Base-by-base conservation (phyloP, 2,888 invertebrate species). In the Lithosia quadra region DNA sequence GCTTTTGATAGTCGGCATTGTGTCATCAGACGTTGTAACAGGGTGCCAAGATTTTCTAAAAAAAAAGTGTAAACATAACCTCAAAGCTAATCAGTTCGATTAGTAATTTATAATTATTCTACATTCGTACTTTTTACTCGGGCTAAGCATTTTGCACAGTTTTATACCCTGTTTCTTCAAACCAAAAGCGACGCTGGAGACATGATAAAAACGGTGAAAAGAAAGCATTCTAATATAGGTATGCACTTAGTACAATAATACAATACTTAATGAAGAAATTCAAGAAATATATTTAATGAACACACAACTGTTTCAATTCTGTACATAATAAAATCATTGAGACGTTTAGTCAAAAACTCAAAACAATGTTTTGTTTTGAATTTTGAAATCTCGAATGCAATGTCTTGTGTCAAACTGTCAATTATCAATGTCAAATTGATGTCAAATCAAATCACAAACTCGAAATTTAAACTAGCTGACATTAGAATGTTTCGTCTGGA, bases 71-170 rank as follows among this genome's bases (percentile, higher is more conserved):
- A 22, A 71, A 72, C 55, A 69, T 65, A 73, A 70, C 65, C 55
- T 72, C 69, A n/a, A 49, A 72, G 24, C 24, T 60, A 49, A 49
- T 49, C n/a, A n/a, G n/a, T n/a, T n/a, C n/a, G 7, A 18, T 18
- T 18, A 49, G 8, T n/a, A 28, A 24, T 24, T 62, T 36, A 33
- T 24, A 28, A 28, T 15, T 22, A 2, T 56, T 28, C 13, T 43
- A n/a, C 57, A 22, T 24, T 21, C 70, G 60, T 84, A 93, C 95
- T 87, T 90, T 83, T 92, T 92, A 36, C 71, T 76, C 0, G 93
- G 94, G 74, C 91, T 91, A n/a, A 95, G 74, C 91, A 95, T 89
- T 86, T 93, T 94, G 78, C 86, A 86, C 2, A 95, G 84, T 82
- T 92, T 93, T 1, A 91, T 60, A 4, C 92, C 93, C 78, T 91